A percentile compares a stretch with the other conserved stretches of the same genome.
These are phyloP conservation scores for Macquaria australasica DNA, from an alignment of 2,113 vertebrate species.

Conservation along the genomic window DNA sequence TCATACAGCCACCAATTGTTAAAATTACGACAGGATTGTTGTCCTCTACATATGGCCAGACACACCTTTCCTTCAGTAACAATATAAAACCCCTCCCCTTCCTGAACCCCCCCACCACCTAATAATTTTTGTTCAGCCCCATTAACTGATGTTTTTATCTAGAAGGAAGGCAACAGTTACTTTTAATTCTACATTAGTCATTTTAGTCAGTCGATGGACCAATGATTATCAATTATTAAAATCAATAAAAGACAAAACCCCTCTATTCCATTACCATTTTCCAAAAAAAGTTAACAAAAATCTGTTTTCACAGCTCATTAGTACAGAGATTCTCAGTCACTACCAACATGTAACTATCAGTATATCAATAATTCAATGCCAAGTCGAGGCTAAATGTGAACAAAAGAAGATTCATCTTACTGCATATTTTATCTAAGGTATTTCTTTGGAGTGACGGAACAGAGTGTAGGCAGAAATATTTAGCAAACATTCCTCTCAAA, in stretches of 20 bases:
- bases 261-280: not conserved
- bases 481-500: not conserved
- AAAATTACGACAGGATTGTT: not conserved
- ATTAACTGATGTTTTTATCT: not conserved
- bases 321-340: not conserved
- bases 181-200: not conserved
- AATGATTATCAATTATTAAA: not conserved
- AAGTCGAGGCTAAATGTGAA: not conserved
- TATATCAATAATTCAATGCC: not conserved
- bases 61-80: not conserved
- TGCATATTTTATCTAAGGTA: not conserved
- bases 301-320: no score
- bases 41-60: not conserved
- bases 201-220: not conserved
- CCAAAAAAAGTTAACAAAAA: no score
- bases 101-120: not conserved
- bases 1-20: not conserved
- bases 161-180: not conserved
- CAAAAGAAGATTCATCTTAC: not conserved
- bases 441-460: not conserved
- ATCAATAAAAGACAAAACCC: not conserved
- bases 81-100: not conserved
- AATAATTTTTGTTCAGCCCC: not conserved
- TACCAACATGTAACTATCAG: not conserved
- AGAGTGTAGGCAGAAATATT: not conserved